A percentile compares a stretch with the other conserved stretches of the same genome.
phyloP scores from a whole-genome alignment of 2,888 invertebrate species.

The Iphiclides podalirius region DNA sequence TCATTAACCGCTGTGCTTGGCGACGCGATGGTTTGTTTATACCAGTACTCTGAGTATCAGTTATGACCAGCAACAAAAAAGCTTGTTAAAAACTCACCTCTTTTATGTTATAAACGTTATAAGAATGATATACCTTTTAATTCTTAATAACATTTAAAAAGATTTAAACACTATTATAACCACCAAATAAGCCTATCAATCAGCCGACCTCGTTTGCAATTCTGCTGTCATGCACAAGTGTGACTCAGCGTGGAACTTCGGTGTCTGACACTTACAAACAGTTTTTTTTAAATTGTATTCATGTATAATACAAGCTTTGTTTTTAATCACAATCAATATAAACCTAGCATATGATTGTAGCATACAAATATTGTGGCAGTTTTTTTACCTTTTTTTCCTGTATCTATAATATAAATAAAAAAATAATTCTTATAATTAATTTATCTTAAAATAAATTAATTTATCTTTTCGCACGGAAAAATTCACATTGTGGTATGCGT shows the following conservation, averaged over 20 bases:
- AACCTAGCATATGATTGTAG: no score
- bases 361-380: no score
- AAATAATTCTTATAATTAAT: no score
- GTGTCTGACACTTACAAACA: background rate
- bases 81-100: background rate
- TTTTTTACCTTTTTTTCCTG: no score
- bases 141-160: background rate
- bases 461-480: no score
- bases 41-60: background rate
- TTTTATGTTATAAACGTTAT: background rate
- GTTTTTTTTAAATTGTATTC: no score
- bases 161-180: background rate
- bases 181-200: background rate
- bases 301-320: no score
- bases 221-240: background rate
- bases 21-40: background rate
- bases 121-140: background rate
- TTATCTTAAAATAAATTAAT: no score
- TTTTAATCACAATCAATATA: no score
- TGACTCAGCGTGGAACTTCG: background rate
- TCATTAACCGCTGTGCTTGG: background rate
- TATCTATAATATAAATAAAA: no score
- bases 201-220: background rate
- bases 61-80: background rate
- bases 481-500: no score